phyloP scores from a whole-genome alignment of 2,888 invertebrate species.

The Plagiodera versicolora region DNA sequence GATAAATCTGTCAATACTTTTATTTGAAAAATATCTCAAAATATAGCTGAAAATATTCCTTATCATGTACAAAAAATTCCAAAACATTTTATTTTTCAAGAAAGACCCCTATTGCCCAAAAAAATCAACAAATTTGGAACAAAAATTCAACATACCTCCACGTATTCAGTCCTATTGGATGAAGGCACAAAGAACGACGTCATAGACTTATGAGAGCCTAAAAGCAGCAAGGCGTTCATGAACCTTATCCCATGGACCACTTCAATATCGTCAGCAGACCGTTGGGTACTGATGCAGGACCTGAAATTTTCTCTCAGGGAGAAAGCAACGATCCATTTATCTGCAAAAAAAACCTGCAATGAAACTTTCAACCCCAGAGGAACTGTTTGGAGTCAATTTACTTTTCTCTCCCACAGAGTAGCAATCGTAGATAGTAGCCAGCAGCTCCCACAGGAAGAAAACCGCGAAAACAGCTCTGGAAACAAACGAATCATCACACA shows the following conservation, averaged over 20 bases:
- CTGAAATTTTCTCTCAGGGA: conserved; percentile 64
- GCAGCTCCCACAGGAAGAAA: conserved; percentile 41
- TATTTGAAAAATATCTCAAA: no score
- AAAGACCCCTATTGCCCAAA: no score
- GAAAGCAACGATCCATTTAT: conserved; percentile 61
- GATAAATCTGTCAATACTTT: no score
- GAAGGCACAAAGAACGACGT: conserved; percentile 69
- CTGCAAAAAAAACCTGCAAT: conserved; percentile 49
- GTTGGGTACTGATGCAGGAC: conserved; percentile 60
- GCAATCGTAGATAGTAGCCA: conserved; percentile 46
- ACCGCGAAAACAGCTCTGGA: conserved; percentile 44
- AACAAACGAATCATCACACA: conserved; percentile 14
- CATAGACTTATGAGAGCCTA: conserved; percentile 72
- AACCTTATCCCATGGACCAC: conserved; percentile 69
- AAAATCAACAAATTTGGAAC: no score
- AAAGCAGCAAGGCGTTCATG: conserved; percentile 65
- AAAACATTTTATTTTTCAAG: no score
- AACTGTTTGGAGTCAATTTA: conserved; percentile 19
- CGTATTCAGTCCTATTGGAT: conserved; percentile 66
- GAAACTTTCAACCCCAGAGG: no score
- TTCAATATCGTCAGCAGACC: conserved; percentile 61
- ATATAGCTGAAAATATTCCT: no score
- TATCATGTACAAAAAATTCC: no score
- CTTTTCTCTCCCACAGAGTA: conserved; percentile 39
- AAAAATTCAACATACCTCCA: conserved; percentile 57